Evolutionary conservation across 2,113 vertebrate genomes (phyloP), one percentile per base, ranked within the genome.

Genomic region (Grammomys dolichurus): DNA sequence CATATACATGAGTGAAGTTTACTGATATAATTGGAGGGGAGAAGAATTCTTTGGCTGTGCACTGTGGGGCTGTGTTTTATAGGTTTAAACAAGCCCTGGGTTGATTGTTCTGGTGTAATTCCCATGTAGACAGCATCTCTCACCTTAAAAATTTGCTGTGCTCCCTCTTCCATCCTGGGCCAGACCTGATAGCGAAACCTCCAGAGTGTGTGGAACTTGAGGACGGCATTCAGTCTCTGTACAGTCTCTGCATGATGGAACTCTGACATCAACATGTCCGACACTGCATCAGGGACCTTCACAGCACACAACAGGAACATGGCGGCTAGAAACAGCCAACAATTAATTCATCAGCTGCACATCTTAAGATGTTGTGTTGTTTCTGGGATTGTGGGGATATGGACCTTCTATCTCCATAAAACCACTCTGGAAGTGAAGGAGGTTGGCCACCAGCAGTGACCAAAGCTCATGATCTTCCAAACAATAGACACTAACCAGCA

Each of bases 71-170:
- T 89, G 56, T 82, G 46, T 20, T 76, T 80, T n/a, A 70, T 48
- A n/a, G 48, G n/a, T 54, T 80, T 54, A 78, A 78, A 20, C 1
- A 54, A 78, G 40, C 1, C n/a, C 46, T 82, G 31, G 33, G 28
- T 33, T 75, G 84, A 22, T 16, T 65, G 93, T 91, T 65, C 5
- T 89, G 36, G 28, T 48, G 43, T 31, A 26, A 46, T 75, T 63
- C 17, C 22, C 14, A 13, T 16, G 22, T 19, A 6, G 7, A 11
- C 51, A 78, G 5, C 46, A 54, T 43, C 46, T 24, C 67, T 89
- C 97, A 99, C 99, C 99, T 99, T 99, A 98, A 99, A 99, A 95
- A 99, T 99, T 98, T 99, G 99, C 97, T 99, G 99, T 22, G 99
- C 99, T 92, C 99, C 99, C 90, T 99, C 99, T 97, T 99, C 99